Evolutionary conservation across 2,888 invertebrate genomes (phyloP), one percentile per base, ranked within the genome.

Genomic region (Glaucopsyche alexis): DNA sequence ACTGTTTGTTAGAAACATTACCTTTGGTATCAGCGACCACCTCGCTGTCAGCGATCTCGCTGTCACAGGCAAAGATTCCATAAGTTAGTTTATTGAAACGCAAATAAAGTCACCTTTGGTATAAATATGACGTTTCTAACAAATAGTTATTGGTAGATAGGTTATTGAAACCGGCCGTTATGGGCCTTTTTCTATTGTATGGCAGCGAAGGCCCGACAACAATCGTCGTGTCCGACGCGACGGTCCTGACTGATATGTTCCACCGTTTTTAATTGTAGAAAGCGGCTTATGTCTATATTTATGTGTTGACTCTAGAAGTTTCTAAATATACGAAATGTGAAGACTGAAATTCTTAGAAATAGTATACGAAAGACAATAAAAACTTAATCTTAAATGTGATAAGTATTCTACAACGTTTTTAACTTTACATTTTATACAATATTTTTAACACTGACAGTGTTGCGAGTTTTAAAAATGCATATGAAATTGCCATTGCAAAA

Each of bases 381-480:
- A 66, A 13, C n/a, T 65, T 72, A 40, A 67, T 38, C 49, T 65
- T 64, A 79, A 85, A 84, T 91, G 90, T 91, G 89, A 91, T 91
- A 90, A 87, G 84, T 87, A 87, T 90, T 91, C 89, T 88, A 87
- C 88, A 79, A 76, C 87, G 82, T 85, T 85, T 84, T 83, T 83
- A 80, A 82, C 84, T 83, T 81, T 83, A 80, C 71, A 69, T 77
- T 77, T 79, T 77, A 78, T 80, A 80, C 83, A 77, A 78, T 86
- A 87, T 29, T 89, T 89, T 87, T 87, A 88, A 79, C 79, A 74
- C 82, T 89, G 91, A 90, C 88, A 83, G 84, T 79, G 81, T 80
- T 80, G 82, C 80, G 80, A 79, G 80, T 84, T 82, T 84, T 83
- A 82, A 84, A 77, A 77, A 77, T 69, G 72, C 74, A 81, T 76